A percentile compares a stretch with the other conserved stretches of the same genome.
Conservation (phyloP, 2,797 vertebrate species). For the Trachops cirrhosus region DNA sequence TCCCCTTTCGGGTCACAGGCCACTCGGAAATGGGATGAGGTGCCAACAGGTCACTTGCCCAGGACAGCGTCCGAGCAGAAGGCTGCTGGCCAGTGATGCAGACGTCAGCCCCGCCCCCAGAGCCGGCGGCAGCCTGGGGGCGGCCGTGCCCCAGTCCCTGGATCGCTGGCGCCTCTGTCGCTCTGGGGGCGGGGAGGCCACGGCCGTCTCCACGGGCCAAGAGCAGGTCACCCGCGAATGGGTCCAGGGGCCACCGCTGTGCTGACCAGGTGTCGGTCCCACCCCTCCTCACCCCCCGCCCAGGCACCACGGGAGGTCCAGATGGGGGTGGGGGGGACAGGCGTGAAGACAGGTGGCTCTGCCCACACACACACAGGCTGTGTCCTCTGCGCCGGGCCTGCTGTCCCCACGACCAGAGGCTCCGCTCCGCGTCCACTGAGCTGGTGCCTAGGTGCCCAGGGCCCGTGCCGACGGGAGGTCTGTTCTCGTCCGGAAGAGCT, state of each 20-base stretch:
- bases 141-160: fast-evolving
- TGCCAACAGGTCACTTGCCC: neutral
- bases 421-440: neutral
- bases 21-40: neutral
- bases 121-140: neutral
- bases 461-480: neutral
- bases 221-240: fast-evolving
- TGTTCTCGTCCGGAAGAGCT: fast-evolving
- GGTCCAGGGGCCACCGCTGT: fast-evolving
- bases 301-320: neutral
- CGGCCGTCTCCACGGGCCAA: neutral
- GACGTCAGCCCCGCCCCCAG: neutral
- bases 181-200: neutral
- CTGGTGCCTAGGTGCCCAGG: neutral
- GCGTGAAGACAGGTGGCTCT: neutral
- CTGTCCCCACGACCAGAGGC: fast-evolving
- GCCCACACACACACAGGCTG: neutral
- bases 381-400: neutral
- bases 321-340: fast-evolving
- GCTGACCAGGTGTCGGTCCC: fast-evolving
- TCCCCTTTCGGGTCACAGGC: neutral
- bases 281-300: fast-evolving
- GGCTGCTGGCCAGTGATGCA: fast-evolving
- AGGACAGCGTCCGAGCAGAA: neutral
- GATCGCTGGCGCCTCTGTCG: neutral